Evolutionary conservation across 2,888 invertebrate species (phyloP).

Genomic region (Amphipyra tragopoginis): DNA sequence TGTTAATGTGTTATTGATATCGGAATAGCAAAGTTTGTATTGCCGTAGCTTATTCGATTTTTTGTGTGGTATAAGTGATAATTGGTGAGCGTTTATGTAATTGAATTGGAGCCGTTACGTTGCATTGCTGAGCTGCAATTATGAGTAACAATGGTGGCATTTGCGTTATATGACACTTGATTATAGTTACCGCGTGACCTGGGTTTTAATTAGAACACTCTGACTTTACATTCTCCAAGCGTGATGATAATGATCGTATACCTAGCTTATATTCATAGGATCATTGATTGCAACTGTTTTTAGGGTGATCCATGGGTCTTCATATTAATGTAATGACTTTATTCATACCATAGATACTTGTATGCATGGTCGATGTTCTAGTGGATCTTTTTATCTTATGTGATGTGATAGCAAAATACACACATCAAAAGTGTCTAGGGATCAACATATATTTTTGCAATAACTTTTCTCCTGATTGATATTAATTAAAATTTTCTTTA

Average conservation of each 20-base stretch:
- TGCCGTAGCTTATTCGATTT: conserved; percentile 74
- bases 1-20: conserved; percentile 84
- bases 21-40: conserved; percentile 73
- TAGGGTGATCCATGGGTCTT: no score
- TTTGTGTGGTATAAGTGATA: conserved; percentile 60
- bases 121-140: conserved; percentile 21
- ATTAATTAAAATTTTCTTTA: no score
- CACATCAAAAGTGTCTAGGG: no score
- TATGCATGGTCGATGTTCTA: no score
- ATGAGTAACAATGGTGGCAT: conserved; percentile 30
- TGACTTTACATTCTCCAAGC: not conserved
- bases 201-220: conserved; percentile 7
- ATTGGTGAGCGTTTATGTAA: conserved; percentile 44
- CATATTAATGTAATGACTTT: no score
- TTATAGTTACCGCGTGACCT: conserved; percentile 23
- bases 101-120: conserved; percentile 34
- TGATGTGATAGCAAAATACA: no score
- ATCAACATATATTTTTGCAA: no score
- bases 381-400: no score
- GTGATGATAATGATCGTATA: not conserved
- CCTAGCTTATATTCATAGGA: not conserved
- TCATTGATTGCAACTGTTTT: no score
- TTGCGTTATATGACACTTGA: conserved; percentile 29
- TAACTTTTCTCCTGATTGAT: no score
- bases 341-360: no score